Evolutionary conservation across 2,113 vertebrate genomes (phyloP).

Genomic region (Camelus bactrianus): DNA sequence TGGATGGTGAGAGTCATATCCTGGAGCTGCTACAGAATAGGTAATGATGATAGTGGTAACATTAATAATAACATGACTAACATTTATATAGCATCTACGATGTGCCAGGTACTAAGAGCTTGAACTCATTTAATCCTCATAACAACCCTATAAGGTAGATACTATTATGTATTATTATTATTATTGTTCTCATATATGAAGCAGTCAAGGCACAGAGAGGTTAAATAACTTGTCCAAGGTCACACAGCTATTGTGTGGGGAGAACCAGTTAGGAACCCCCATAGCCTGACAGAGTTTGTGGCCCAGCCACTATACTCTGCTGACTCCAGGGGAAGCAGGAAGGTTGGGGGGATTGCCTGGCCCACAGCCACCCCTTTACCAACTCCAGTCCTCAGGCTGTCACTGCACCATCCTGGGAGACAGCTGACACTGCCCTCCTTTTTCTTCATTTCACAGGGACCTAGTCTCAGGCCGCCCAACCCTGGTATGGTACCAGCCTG

Average conservation of each 20-base stretch:
- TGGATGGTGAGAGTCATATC: constrained; percentile 86
- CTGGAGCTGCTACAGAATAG: constrained; percentile 93
- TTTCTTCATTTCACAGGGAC: constrained; percentile 83
- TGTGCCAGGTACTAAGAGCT: not conserved
- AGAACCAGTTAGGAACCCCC: not conserved
- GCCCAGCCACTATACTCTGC: not conserved
- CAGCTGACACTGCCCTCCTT: not conserved
- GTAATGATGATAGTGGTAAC: constrained; percentile 82
- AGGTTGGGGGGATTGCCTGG: not conserved
- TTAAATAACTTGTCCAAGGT: not conserved
- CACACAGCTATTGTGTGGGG: not conserved
- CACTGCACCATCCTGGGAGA: not conserved
- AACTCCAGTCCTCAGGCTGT: not conserved
- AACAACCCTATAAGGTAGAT: not conserved
- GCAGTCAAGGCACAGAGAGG: constrained; percentile 19
- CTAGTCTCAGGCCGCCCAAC: constrained; percentile 87
- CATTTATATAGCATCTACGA: not conserved
- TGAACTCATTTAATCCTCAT: not conserved
- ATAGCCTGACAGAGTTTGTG: not conserved
- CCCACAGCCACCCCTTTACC: not conserved
- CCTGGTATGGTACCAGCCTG: constrained; percentile 92
- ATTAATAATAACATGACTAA: not conserved
- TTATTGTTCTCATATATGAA: not conserved
- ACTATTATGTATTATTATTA: too few relatives aligned
- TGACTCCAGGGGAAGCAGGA: not conserved